Conservation (phyloP, 2,113 vertebrate species). For the Macroglossus sobrinus region DNA sequence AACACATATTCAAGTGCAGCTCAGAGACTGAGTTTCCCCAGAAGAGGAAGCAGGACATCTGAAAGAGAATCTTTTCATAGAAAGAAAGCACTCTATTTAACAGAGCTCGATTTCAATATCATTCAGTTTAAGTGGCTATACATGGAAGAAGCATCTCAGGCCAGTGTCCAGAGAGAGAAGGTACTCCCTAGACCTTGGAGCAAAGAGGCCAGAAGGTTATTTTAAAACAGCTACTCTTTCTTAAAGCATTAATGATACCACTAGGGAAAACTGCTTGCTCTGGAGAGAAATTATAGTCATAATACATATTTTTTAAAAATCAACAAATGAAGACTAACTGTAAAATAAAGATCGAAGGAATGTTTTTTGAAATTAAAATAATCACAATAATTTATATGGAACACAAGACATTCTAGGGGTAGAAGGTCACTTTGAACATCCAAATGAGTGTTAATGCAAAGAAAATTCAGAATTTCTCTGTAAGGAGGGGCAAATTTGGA, state of each 20-base stretch:
- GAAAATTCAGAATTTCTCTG: not conserved
- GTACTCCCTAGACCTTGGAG: not conserved
- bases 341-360: not conserved
- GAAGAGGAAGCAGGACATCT: constrained; percentile 57
- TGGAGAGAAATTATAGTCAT: not conserved
- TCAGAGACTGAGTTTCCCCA: constrained; percentile 68
- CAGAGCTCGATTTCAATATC: constrained; percentile 7
- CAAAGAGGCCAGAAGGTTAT: not conserved
- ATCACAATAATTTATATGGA: not conserved
- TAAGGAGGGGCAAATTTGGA: not conserved
- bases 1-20: constrained; percentile 59
- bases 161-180: not conserved
- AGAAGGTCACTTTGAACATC: not conserved
- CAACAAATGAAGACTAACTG: not conserved
- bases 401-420: not conserved
- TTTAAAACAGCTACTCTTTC: not conserved
- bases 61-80: constrained; percentile 40
- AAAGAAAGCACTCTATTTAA: constrained; percentile 42
- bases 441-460: constrained; percentile 2
- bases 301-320: not conserved
- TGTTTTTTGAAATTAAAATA: not conserved
- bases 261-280: not conserved
- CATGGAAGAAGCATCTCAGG: not conserved
- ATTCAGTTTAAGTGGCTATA: not conserved
- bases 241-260: not conserved